A percentile compares a stretch with the other conserved stretches of the same genome.
Conservation (phyloP, 1,140 invertebrate genomes). For the Lepidurus arcticus region DNA sequence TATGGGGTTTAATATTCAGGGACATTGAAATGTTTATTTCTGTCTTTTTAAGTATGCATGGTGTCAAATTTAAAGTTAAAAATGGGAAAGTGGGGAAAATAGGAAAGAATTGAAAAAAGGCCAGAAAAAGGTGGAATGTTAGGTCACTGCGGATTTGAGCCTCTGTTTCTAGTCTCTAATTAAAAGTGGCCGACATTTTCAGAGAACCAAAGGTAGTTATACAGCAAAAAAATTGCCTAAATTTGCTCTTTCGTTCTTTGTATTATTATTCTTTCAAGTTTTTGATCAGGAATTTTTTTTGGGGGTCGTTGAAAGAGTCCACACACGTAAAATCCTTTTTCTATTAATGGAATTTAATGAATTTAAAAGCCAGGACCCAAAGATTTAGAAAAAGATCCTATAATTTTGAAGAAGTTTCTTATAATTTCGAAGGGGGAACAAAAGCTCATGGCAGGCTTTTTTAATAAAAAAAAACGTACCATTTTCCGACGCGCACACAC, state of each 20-base stretch:
- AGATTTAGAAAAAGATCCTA: too few species aligned
- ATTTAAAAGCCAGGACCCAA: too few species aligned
- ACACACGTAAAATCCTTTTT: too few species aligned
- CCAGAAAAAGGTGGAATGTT: conserved; percentile 8
- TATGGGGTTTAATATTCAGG: conserved; percentile 19
- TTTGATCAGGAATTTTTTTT: too few species aligned
- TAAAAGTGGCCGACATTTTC: conserved; percentile 21
- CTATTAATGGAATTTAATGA: too few species aligned
- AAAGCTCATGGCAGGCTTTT: background rate
- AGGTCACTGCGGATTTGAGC: conserved; percentile 17
- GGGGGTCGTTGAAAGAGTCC: too few species aligned
- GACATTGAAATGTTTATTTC: conserved; percentile 4
- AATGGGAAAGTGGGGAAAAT: background rate
- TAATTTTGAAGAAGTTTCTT: too few species aligned
- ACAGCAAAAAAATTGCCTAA: too few species aligned
- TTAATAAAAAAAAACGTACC: background rate
- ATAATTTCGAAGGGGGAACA: too few species aligned
- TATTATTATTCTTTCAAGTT: too few species aligned
- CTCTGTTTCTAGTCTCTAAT: conserved; percentile 22
- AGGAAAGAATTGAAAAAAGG: background rate
- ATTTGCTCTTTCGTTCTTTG: too few species aligned
- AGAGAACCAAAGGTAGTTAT: background rate
- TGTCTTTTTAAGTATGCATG: conserved; percentile 7
- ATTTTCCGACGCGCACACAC: conserved; percentile 14
- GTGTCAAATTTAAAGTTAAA: background rate